A percentile compares a stretch with the other conserved stretches of the same genome.
Evolutionary conservation across 1,140 invertebrate genomes (phyloP).

Genomic region (Diprion similis): DNA sequence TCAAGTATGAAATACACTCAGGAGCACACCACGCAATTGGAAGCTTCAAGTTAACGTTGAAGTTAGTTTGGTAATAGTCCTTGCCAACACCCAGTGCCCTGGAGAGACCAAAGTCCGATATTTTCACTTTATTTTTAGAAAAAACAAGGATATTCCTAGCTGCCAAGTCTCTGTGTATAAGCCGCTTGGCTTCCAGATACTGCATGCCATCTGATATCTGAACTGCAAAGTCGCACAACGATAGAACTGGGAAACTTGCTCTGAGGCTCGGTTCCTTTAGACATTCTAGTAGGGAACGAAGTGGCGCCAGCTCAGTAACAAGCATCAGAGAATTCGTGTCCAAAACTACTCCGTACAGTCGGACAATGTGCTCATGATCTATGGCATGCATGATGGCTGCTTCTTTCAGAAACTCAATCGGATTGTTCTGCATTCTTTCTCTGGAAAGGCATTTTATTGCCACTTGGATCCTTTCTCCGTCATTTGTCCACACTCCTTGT

Average conservation of each 20-base stretch:
- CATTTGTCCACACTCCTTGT: conserved; percentile 97
- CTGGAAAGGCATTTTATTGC: conserved; percentile 96
- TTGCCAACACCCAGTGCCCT: conserved; percentile 96
- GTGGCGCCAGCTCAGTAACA: conserved; percentile 94
- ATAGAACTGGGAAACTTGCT: conserved; percentile 87
- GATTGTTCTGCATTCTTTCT: conserved; percentile 94
- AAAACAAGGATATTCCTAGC: conserved; percentile 96
- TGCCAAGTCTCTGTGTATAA: conserved; percentile 94
- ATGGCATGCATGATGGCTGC: conserved; percentile 98
- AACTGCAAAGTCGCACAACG: conserved; percentile 88
- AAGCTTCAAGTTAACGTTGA: conserved; percentile 96
- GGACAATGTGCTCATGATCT: conserved; percentile 95
- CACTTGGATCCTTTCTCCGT: conserved; percentile 92
- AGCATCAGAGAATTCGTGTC: conserved; percentile 95
- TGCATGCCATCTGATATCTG: conserved; percentile 98
- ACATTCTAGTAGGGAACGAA: conserved; percentile 94
- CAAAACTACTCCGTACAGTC: conserved; percentile 96
- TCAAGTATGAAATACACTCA: conserved; percentile 95
- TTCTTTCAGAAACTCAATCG: conserved; percentile 96
- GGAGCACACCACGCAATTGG: conserved; percentile 99
- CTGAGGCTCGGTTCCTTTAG: conserved; percentile 90
- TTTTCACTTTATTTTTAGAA: conserved; percentile 96
- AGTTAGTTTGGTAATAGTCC: conserved; percentile 99
- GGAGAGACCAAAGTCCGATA: conserved; percentile 97
- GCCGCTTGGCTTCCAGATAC: conserved; percentile 90